phyloP scores from a whole-genome alignment of 2,113 vertebrate species.

The Erpornis zantholeuca region DNA sequence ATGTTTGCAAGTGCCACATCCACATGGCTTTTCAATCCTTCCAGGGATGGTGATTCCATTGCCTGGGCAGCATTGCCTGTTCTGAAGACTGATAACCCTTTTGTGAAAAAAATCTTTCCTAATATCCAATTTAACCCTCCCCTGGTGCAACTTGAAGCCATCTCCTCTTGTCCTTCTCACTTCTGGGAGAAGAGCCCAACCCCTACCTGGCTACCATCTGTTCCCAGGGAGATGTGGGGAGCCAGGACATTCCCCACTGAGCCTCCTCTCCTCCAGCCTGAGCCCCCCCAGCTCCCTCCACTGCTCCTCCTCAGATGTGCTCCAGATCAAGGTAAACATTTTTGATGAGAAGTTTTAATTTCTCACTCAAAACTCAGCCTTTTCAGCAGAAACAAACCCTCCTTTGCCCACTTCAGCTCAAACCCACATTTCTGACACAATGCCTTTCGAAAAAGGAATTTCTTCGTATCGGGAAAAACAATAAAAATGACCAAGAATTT shows the following conservation, averaged over 20 bases:
- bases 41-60: neutral
- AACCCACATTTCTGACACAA: neutral
- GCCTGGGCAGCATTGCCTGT: neutral
- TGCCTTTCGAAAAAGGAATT: neutral
- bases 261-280: neutral
- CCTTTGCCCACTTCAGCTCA: neutral
- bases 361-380: neutral
- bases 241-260: neutral
- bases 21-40: neutral
- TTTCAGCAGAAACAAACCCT: neutral
- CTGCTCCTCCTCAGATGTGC: neutral
- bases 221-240: neutral
- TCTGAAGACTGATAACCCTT: neutral
- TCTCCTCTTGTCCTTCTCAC: neutral
- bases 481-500: accelerated
- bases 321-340: neutral
- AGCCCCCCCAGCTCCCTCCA: neutral
- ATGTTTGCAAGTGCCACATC: neutral
- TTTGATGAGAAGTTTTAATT: neutral
- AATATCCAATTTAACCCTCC: neutral
- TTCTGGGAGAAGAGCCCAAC: neutral
- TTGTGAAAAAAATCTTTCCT: neutral
- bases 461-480: neutral
- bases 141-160: neutral
- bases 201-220: no score